Conservation (phyloP, 2,888 invertebrate species). For the Euzetes globulus region DNA sequence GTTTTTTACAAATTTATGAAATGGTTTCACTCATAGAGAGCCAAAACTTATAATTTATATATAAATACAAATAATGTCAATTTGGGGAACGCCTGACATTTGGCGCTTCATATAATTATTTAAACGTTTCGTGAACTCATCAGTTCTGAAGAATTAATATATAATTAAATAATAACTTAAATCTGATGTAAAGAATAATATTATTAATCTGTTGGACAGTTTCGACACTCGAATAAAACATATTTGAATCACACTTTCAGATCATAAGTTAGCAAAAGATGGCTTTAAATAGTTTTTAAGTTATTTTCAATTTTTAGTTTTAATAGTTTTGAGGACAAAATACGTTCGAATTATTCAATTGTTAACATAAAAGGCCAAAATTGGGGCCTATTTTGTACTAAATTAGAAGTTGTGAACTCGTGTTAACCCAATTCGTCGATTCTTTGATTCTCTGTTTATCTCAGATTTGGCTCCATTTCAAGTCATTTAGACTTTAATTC, state of each 20-base stretch:
- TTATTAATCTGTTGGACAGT: not conserved
- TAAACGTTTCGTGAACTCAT: not conserved
- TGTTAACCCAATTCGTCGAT: too few relatives aligned
- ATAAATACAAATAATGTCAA: not conserved
- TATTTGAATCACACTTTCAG: not conserved
- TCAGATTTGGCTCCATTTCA: not conserved
- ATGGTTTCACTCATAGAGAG: not conserved
- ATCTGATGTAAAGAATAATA: not conserved
- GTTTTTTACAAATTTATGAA: conserved; percentile 8
- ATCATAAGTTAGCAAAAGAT: not conserved
- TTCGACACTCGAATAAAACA: not conserved
- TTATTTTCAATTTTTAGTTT: not conserved
- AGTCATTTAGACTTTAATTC: not conserved
- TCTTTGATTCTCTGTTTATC: too few relatives aligned
- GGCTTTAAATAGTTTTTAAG: not conserved
- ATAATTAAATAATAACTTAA: not conserved
- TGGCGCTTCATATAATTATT: not conserved
- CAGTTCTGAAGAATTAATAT: not conserved
- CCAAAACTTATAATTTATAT: not conserved
- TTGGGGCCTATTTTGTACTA: too few relatives aligned
- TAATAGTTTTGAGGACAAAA: not conserved
- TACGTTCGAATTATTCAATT: not conserved
- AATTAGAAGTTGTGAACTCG: too few relatives aligned
- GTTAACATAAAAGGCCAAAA: too few relatives aligned
- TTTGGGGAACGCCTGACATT: not conserved